Base-by-base conservation (phyloP, 2,797 vertebrate genomes). In the Salarias fasciatus region DNA sequence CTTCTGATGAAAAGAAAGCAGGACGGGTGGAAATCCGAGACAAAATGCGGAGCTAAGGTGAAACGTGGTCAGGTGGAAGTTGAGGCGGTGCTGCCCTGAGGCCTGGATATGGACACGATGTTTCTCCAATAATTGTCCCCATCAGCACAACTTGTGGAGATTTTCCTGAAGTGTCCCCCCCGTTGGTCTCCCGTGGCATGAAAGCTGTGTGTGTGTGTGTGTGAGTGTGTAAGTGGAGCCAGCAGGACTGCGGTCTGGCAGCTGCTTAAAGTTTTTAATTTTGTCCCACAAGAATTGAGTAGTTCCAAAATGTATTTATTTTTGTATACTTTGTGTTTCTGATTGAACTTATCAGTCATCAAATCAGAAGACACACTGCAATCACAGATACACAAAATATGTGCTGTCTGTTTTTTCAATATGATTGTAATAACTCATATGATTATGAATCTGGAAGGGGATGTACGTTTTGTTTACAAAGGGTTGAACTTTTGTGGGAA, bases 21-120 rank as follows among this genome's bases (percentile, higher is more conserved):
- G 49, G 46, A 44, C n/a, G 9, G 38, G 30, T 3, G 8, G 30
- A 8, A 37, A 30, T 46, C 53, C 6, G 14, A 53, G 63, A 70
- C 61, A 80, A 88, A 83, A 80, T 69, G 74, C 74, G 60, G 51
- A 81, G 74, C 66, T 82, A 55, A 84, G 85, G 67, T 79, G 65
- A 83, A 88, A 84, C 1, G 9, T 14, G 18, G 72, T 85, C 69
- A 63, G 63, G 57, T 62, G 53, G 72, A 78, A 80, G 56, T 52
- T 65, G 55, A 47, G 11, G 6, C 40, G 68, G 43, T 41, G 37
- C 42, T 8, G 47, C 49, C 69, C 77, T 2, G 55, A 75, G 77
- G 80, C 70, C 42, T 31, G 14, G n/a, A 64, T 61, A 50, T 63
- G 73, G 46, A 51, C 64, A 63, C 77, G 50, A 74, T 81, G 65